Base-by-base conservation (phyloP, 2,113 vertebrate species). In the Lophochroa leadbeateri region DNA sequence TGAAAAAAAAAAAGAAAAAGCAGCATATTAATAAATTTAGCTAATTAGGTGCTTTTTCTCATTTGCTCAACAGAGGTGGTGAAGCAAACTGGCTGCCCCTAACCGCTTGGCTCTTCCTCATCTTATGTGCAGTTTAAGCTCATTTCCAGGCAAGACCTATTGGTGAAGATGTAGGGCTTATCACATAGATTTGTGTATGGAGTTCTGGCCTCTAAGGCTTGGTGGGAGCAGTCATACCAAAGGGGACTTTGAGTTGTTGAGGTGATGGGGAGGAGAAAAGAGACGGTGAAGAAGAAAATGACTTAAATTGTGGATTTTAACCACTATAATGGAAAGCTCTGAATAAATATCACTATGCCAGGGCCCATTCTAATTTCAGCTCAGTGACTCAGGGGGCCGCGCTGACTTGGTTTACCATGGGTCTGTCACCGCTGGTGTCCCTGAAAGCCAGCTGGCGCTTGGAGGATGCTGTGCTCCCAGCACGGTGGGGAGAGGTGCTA, bases 1-100 rank as follows among this genome's bases (percentile, higher is more conserved):
- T 75, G 55, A 57, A 91, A 91, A 92, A 94, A 90, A 90, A 65
- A 52, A 25, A n/a, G 55, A 21, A 58, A 35, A 35, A 4, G 18
- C 20, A 80, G 75, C 79, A 50, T 94, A 96, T 96, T 97, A 97
- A 97, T 98, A 97, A 97, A 97, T 95, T 94, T 87, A 85, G 82
- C 92, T 97, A 95, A 96, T 96, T 96, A 86, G 82, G 69, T 96
- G 76, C 25, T 94, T 58, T 96, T 97, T 82, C 82, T 97, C 52
- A 24, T 96, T 80, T 92, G 86, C 74, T 96, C 91, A 97, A 71
- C 37, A 67, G 92, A 97, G 90, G 84, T 97, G 90, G 41, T 95
- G 63, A 79, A 94, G 82, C 82, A 90, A 95, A 74, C 71, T 1
- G 47, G 77, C 63, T 70, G 85, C 44, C 44, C 49, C 55, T 91